Base-by-base conservation (phyloP, 2,797 vertebrate species). In the Pangasius mekongensis region DNA sequence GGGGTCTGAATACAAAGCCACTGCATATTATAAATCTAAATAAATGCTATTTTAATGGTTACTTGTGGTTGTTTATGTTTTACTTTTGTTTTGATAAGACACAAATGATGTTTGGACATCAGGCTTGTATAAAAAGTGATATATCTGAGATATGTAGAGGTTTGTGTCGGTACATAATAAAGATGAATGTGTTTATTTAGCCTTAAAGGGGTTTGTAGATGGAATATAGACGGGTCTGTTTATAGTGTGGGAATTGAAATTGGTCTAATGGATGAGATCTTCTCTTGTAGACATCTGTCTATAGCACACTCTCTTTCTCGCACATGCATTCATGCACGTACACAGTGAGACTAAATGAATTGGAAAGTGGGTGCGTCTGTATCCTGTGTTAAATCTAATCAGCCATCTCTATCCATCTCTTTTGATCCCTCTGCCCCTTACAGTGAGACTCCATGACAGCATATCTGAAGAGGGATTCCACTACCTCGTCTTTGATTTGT, bases 401-500 rank as follows among this genome's bases (percentile, higher is more conserved):
- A 67, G 13, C 49, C 78, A 58, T 87, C 8, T 80, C 43, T 49
- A 87, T 83, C 83, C 84, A 58, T 87, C 11, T 84, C 36, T 54
- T 89, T 81, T 81, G 89, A 2, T 87, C 89, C 89, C 4, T 76
- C 62, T 89, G 84, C 88, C 64, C 91, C 89, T 91, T 86, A 86
- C 87, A 98, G 97, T 98, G 92, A 94, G 97, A 90, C 97, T 98
- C 91, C 97, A 98, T 91, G 97, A 98, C 94, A 98, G 97, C 95
- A 98, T 98, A 95, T 98, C 97, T 58, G 97, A 99, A 94, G 98
- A 99, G 93, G 98, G 98, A 92, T 99, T 97, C 94, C 98, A 99
- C 96, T 99, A 99, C 94, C 95, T 99, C 94, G 97, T 99, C 93
- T 99, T 99, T 94, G 98, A 99, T 95, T 95, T 97, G 97, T 98